A percentile compares a stretch with the other conserved stretches of the same genome.
Conservation (phyloP, 2,113 vertebrate species). For the Leptosomus discolor region DNA sequence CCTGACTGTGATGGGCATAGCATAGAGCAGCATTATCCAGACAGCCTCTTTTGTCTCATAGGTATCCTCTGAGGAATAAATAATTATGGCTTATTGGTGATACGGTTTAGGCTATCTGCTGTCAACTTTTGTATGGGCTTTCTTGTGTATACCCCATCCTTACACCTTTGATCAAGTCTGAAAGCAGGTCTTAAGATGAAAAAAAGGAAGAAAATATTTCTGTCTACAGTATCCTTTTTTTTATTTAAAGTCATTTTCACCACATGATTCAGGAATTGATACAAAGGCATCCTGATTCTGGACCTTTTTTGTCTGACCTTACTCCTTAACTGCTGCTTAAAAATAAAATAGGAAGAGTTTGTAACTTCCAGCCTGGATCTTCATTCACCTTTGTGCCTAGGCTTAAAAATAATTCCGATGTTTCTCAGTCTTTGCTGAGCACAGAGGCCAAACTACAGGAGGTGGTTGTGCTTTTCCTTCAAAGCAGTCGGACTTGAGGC, state of each 20-base stretch:
- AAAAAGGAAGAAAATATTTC: not conserved
- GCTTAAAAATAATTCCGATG: not conserved
- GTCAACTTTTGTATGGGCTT: not conserved
- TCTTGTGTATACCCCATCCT: not conserved
- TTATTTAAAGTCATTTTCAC: not conserved
- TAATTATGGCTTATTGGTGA: not conserved
- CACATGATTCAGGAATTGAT: not conserved
- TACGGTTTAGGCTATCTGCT: not conserved
- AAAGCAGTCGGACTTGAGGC: not conserved
- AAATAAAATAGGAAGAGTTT: not conserved
- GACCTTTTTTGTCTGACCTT: not conserved
- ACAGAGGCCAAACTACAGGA: not conserved
- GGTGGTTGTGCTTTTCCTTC: not conserved
- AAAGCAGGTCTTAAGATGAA: not conserved
- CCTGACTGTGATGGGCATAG: not conserved
- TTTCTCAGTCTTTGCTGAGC: not conserved
- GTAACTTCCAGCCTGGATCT: not conserved
- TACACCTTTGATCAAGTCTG: not conserved
- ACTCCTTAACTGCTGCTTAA: not conserved
- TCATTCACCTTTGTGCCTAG: not conserved
- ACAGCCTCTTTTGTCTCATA: not conserved
- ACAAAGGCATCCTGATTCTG: not conserved
- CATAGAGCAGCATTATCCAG: not conserved
- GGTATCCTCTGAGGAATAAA: not conserved
- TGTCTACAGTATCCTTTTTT: not conserved